A percentile compares a stretch with the other conserved stretches of the same genome.
phyloP scores from a whole-genome alignment of 2,797 vertebrate species.

The Loris lydekkerianus region DNA sequence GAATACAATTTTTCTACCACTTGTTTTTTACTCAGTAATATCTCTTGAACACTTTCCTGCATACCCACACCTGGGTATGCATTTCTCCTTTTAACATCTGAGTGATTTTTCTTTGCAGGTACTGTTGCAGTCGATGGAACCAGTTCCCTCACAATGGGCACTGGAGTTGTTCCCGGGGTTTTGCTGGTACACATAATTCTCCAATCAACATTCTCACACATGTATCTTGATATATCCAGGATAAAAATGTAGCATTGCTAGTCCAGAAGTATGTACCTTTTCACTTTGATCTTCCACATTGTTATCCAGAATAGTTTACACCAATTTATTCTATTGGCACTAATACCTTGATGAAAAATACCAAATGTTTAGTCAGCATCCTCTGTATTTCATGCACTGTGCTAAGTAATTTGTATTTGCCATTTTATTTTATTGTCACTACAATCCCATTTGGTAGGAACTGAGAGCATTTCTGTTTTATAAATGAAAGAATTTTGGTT shows the following conservation, averaged over 20 bases:
- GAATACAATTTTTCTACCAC: not conserved
- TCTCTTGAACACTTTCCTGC: not conserved
- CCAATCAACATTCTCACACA: not conserved
- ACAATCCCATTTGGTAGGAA: not conserved
- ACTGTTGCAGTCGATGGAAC: fast-evolving
- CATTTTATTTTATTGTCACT: not conserved
- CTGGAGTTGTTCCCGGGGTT: not conserved
- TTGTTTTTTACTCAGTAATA: not conserved
- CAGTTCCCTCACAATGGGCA: not conserved
- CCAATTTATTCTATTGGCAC: not conserved
- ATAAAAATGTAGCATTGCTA: not conserved
- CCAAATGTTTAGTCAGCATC: not conserved
- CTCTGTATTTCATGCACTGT: not conserved
- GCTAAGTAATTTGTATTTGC: not conserved
- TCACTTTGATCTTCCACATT: not conserved
- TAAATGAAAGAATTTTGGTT: not conserved
- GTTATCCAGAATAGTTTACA: not conserved
- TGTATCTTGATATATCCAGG: not conserved
- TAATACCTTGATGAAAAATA: not conserved
- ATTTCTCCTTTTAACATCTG: not conserved
- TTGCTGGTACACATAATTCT: not conserved
- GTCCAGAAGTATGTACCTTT: not conserved
- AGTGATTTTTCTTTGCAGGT: not conserved
- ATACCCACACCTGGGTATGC: not conserved
- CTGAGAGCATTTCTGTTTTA: not conserved